Base-by-base conservation (phyloP, 2,113 vertebrate species). In the Halcyon senegalensis region DNA sequence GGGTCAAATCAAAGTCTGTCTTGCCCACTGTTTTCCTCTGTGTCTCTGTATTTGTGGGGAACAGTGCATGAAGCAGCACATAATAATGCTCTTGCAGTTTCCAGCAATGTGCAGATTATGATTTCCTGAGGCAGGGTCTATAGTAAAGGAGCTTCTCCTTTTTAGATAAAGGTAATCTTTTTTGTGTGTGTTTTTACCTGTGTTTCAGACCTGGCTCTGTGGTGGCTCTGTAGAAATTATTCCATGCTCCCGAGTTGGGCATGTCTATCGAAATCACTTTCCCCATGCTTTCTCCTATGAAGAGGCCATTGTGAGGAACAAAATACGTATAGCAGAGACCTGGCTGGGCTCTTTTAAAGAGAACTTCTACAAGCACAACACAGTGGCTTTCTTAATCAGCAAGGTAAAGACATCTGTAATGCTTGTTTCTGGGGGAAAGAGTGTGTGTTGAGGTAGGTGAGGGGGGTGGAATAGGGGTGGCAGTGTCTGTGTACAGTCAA, bases 221-320 rank as follows among this genome's bases (percentile, higher is more conserved):
- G 99, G 99, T 16, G 99, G 99, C 69, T 98, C 98, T 14, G 97
- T 99, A 76, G 99, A 99, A 97, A 97, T 99, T 89, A 96, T 99
- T 28, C 99, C 99, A 6, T 99, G 99, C 75, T 99, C 99, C 27
- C 98, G 98, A 15, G 98, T 99, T 67, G 99, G 98, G 12, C 98
- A 99, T 3, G 74, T 99, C n/a, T 96, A 97, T 92, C 96, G 53
- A 75, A 98, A 67, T 64, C 97, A 97, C 75, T 92, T 96, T 25
- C 95, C 96, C 1, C 87, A 3, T 19, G 46, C 44, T 62, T 82
- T 96, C 63, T 86, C 97, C 39, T 98, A 99, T 46, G 97, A 97
- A 88, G 98, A 99, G 35, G 94, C 97, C 43, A 31, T 97, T 35
- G 96, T 99, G 95, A 98, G 63, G 90, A 99, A 98, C 97, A 99